These are phyloP conservation scores for Seladonia tumulorum DNA, from an alignment of 2,888 invertebrate genomes.

Conservation along the genomic window DNA sequence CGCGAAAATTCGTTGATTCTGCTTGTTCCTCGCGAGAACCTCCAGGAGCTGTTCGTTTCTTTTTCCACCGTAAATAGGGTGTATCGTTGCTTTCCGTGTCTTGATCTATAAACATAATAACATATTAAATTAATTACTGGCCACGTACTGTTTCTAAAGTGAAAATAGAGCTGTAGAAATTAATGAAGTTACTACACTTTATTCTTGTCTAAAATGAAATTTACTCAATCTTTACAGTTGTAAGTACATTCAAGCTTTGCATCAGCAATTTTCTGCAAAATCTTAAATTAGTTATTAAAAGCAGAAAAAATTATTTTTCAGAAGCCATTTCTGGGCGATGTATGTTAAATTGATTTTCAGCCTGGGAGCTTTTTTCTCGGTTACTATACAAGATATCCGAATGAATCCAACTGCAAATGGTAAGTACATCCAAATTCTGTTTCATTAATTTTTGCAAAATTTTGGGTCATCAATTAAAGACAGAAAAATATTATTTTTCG, in stretches of 20 bases:
- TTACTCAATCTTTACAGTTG: background rate
- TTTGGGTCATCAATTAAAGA: background rate
- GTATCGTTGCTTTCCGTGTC: slow-evolving; percentile 58
- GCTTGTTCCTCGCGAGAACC: background rate
- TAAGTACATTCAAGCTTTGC: no score
- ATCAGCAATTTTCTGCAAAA: no score
- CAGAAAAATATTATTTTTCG: background rate
- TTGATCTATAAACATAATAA: slow-evolving; percentile 7
- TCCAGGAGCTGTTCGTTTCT: slow-evolving; percentile 27
- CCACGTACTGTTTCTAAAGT: background rate
- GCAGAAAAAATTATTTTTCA: no score
- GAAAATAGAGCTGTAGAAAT: background rate
- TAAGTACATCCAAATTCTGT: background rate
- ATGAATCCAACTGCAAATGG: no score
- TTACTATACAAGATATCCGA: no score
- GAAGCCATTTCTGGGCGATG: no score
- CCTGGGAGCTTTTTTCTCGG: no score
- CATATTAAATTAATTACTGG: background rate
- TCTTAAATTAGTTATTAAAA: no score
- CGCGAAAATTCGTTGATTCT: background rate
- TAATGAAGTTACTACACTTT: background rate
- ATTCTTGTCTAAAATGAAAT: background rate
- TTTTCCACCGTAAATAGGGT: slow-evolving; percentile 48
- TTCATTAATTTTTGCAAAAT: background rate
- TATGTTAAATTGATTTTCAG: no score